Percentiles rank a stretch among this genome's conserved stretches.
Evolutionary conservation across 37 sponge, comb jelly and placozoan genomes (phyloP).

Genomic region (Agelas oroides): DNA sequence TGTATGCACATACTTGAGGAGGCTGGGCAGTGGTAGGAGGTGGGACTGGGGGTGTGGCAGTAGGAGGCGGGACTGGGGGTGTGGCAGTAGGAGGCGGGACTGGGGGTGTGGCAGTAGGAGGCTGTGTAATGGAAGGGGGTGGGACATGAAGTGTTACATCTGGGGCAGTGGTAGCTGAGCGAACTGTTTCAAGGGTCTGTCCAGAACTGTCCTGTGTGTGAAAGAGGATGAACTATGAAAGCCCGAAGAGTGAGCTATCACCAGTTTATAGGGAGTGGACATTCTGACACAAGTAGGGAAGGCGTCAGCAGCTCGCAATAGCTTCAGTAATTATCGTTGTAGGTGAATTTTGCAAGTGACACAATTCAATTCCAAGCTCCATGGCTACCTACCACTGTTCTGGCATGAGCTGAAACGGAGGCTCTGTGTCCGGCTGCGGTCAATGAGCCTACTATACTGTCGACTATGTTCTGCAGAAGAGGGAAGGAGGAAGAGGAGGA

Average conservation of each 20-base stretch:
- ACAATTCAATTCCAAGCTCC: too few species aligned
- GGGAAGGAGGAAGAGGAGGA: neutral
- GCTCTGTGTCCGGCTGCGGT: slow-evolving; percentile 12
- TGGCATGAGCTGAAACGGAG: slow-evolving; percentile 2
- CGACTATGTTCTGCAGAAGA: slow-evolving; percentile 15
- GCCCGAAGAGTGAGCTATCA: too few species aligned
- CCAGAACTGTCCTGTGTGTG: too few species aligned
- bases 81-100: neutral
- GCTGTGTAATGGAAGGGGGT: neutral
- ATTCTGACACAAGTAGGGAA: too few species aligned
- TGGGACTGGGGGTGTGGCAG: neutral
- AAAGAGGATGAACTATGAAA: too few species aligned
- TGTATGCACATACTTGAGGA: too few species aligned
- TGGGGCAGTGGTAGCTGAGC: neutral
- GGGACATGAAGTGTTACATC: neutral
- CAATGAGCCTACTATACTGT: slow-evolving; percentile 10
- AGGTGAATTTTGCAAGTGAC: too few species aligned
- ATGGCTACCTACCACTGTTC: neutral
- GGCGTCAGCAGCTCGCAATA: too few species aligned
- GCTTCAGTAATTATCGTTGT: too few species aligned
- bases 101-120: neutral
- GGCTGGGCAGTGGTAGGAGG: neutral
- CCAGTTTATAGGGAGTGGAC: too few species aligned
- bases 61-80: neutral
- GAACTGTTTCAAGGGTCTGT: too few species aligned